phyloP scores from a whole-genome alignment of 2,888 invertebrate genomes.

The Drosophila testacea region DNA sequence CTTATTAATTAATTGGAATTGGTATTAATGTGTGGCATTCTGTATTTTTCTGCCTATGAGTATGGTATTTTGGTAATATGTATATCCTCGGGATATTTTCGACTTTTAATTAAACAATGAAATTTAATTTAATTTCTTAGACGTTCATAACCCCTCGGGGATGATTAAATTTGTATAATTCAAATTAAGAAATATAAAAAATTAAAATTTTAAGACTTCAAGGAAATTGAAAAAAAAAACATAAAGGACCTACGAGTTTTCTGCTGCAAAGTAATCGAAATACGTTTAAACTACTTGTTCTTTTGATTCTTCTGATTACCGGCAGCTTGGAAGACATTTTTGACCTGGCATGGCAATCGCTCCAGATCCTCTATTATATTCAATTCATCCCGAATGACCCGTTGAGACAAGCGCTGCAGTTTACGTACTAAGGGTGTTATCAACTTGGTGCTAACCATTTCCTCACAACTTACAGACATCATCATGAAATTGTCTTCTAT shows the following conservation, averaged over 20 bases:
- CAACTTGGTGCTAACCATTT: slow-evolving; percentile 72
- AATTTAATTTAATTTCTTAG: no score
- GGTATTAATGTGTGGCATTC: no score
- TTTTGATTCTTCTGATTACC: neutral
- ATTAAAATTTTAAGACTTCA: no score
- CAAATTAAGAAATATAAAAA: no score
- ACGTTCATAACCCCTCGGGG: no score
- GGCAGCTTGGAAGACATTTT: slow-evolving; percentile 61
- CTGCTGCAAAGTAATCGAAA: neutral
- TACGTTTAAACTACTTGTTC: neutral
- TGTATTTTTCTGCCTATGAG: no score
- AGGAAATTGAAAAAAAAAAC: no score
- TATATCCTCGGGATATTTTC: no score
- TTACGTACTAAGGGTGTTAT: slow-evolving; percentile 79
- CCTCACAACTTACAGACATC: slow-evolving; percentile 51
- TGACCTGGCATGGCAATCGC: slow-evolving; percentile 67
- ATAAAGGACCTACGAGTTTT: neutral
- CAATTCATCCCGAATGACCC: slow-evolving; percentile 76
- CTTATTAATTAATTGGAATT: no score
- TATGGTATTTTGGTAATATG: no score
- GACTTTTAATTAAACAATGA: no score
- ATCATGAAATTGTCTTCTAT: neutral
- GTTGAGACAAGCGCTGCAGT: slow-evolving; percentile 75
- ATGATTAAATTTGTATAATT: no score
- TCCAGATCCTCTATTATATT: slow-evolving; percentile 78